phyloP scores from a whole-genome alignment of 2,113 vertebrate species.

The Felis chaus region DNA sequence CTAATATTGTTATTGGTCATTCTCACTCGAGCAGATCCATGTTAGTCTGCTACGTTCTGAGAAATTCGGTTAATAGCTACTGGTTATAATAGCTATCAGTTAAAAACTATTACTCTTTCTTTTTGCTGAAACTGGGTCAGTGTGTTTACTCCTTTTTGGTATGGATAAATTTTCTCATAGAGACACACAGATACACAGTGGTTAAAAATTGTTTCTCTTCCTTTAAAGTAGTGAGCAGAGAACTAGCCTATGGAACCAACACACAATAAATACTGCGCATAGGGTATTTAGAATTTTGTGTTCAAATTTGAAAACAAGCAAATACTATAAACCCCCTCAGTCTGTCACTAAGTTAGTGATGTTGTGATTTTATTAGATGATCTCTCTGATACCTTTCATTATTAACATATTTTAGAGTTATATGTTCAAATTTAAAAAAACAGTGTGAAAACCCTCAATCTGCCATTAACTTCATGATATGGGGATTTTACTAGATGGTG shows the following conservation, averaged over 20 bases:
- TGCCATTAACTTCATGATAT: background rate
- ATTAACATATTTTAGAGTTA: background rate
- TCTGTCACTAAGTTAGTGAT: background rate
- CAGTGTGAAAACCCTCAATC: background rate
- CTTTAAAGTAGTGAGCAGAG: slow-evolving; percentile 1
- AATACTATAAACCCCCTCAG: background rate
- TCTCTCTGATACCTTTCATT: background rate
- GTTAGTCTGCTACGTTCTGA: background rate
- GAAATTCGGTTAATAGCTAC: background rate
- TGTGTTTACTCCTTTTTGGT: background rate
- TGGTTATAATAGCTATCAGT: background rate
- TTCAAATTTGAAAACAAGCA: background rate
- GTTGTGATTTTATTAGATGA: background rate
- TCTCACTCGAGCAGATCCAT: background rate
- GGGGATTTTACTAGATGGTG: background rate
- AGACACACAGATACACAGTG: background rate
- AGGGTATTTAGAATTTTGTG: background rate
- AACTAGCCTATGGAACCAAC: background rate
- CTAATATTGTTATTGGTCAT: background rate
- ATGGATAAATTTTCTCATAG: background rate
- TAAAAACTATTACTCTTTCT: background rate
- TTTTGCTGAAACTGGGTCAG: background rate
- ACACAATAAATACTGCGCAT: background rate
- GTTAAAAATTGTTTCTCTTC: background rate
- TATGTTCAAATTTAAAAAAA: background rate